Conservation (phyloP, 1,140 invertebrate genomes). For the Polyergus mexicanus region DNA sequence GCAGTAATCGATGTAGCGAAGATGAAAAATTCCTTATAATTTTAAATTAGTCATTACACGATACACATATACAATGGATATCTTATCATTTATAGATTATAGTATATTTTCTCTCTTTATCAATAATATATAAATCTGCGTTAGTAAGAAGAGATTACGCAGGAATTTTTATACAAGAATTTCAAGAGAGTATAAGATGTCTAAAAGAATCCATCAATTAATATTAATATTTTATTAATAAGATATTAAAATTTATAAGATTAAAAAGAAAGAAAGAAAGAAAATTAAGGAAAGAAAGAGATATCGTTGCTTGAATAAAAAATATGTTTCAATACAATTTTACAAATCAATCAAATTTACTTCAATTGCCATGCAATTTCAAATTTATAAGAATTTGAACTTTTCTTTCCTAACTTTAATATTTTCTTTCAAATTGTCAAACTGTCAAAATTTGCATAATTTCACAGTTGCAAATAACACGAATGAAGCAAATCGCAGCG, state of each 20-base stretch:
- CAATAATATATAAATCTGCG: slow-evolving; percentile 7
- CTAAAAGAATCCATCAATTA: not conserved
- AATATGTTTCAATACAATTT: not conserved
- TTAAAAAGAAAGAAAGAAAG: not conserved
- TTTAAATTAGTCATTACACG: not conserved
- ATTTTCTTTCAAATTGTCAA: too few relatives aligned
- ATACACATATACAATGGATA: not conserved
- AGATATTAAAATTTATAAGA: slow-evolving; percentile 16
- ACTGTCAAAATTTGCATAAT: too few relatives aligned
- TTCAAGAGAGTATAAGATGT: not conserved
- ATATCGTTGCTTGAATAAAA: too few relatives aligned
- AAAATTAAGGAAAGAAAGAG: too few relatives aligned
- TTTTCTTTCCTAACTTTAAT: too few relatives aligned
- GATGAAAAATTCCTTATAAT: not conserved
- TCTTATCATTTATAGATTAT: too few relatives aligned
- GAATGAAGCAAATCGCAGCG: too few relatives aligned
- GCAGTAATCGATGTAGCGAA: slow-evolving; percentile 11
- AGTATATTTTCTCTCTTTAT: not conserved
- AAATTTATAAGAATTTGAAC: not conserved
- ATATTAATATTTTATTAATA: not conserved
- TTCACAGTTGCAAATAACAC: too few relatives aligned
- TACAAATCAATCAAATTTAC: not conserved
- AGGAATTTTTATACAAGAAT: not conserved
- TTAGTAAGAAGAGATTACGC: not conserved
- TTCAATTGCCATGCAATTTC: not conserved